Conservation (phyloP, 1,140 invertebrate genomes). For the Cephus cinctus region DNA sequence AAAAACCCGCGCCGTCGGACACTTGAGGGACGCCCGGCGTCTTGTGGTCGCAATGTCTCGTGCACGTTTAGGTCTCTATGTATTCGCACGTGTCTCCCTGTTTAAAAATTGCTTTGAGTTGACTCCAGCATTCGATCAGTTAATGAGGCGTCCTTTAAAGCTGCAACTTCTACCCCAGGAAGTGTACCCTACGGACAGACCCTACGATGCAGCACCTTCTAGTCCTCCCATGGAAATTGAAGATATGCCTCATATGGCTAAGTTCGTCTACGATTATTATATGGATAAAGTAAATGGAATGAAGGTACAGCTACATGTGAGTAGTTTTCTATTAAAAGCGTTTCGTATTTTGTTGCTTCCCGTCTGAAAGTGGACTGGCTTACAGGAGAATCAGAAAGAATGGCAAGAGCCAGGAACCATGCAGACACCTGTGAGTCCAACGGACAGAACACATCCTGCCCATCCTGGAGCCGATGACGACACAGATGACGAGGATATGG, state of each 20-base stretch:
- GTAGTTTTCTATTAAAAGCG: no score
- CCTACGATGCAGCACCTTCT: constrained; percentile 40
- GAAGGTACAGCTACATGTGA: constrained; percentile 59
- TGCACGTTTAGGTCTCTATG: constrained; percentile 94
- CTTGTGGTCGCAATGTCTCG: constrained; percentile 97
- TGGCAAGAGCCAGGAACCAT: constrained; percentile 57
- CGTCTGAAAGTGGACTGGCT: no score
- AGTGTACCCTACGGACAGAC: constrained; percentile 70
- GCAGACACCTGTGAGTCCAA: constrained; percentile 35
- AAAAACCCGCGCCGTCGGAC: constrained; percentile 93
- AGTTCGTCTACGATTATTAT: constrained; percentile 90
- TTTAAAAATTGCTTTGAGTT: constrained; percentile 98
- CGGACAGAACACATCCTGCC: constrained; percentile 51
- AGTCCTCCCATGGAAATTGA: constrained; percentile 60
- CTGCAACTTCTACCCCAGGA: constrained; percentile 79
- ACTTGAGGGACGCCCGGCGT: constrained; percentile 93
- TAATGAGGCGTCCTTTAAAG: constrained; percentile 71
- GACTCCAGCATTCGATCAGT: constrained; percentile 89
- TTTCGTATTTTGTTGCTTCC: no score
- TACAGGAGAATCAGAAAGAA: constrained; percentile 49
- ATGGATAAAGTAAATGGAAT: constrained; percentile 70
- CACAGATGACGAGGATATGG: constrained; percentile 56
- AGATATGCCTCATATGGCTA: constrained; percentile 91
- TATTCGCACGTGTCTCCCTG: constrained; percentile 89
- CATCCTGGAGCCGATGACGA: constrained; percentile 60